These are phyloP conservation scores for Leuciscus idus DNA, from an alignment of 2,113 vertebrate genomes.

Conservation along the genomic window DNA sequence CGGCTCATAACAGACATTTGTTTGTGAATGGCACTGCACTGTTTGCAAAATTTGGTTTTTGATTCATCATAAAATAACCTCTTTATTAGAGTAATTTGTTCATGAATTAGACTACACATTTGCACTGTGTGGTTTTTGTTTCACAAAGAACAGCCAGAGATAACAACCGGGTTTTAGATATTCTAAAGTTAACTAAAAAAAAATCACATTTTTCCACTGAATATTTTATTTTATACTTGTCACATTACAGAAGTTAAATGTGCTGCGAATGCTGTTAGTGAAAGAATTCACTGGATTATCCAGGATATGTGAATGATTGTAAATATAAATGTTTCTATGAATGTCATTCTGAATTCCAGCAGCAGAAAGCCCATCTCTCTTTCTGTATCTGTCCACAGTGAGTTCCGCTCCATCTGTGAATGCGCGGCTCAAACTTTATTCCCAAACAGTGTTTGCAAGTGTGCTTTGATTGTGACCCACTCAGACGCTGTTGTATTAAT, in stretches of 20 bases:
- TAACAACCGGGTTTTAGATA: too few relatives aligned
- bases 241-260: background rate
- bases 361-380: background rate
- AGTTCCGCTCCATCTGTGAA: background rate
- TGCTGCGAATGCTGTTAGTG: background rate
- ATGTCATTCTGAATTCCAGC: conserved; percentile 1
- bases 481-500: conserved; percentile 34
- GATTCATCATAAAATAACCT: background rate
- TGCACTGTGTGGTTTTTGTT: background rate
- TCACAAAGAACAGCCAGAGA: background rate
- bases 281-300: background rate
- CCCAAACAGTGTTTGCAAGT: background rate
- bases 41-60: background rate
- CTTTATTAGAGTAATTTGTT: background rate
- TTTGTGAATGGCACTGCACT: background rate
- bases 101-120: background rate
- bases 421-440: background rate
- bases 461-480: background rate
- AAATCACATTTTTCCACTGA: background rate
- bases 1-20: background rate
- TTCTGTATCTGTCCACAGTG: background rate
- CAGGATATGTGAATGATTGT: background rate
- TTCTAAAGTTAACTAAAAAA: too few relatives aligned
- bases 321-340: background rate
- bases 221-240: background rate